Evolutionary conservation across 1,140 invertebrate genomes (phyloP).

Genomic region (Danaus melanippus): DNA sequence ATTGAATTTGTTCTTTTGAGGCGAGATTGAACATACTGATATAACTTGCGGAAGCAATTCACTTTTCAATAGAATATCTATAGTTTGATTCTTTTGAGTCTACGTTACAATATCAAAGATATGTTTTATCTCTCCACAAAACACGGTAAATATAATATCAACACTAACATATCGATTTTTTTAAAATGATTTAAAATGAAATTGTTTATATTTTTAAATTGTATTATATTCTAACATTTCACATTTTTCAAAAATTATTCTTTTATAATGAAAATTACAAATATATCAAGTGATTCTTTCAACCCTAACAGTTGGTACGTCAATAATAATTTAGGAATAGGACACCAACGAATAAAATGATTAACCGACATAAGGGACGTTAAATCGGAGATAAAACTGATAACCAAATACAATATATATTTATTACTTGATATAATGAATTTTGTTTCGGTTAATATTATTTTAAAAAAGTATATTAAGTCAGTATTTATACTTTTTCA

Average conservation of each 20-base stretch:
- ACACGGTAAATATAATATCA: too few species aligned
- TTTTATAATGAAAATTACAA: too few species aligned
- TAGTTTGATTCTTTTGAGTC: conserved; percentile 27
- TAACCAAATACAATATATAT: background rate
- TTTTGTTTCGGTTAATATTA: too few species aligned
- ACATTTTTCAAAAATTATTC: too few species aligned
- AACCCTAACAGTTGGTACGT: conserved; percentile 50
- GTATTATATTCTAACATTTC: too few species aligned
- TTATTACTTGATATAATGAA: conserved; percentile 10
- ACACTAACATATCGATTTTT: too few species aligned
- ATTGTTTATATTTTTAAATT: too few species aligned
- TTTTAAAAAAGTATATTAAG: too few species aligned
- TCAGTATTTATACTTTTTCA: too few species aligned
- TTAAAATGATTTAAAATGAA: too few species aligned
- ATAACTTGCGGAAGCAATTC: conserved; percentile 46
- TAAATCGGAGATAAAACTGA: conserved; percentile 3
- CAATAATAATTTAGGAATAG: conserved; percentile 58
- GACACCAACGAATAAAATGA: conserved; percentile 64
- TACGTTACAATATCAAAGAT: conserved; percentile 4
- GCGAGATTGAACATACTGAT: conserved; percentile 34
- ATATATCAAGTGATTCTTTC: too few species aligned
- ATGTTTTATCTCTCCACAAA: too few species aligned
- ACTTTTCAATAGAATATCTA: conserved; percentile 30
- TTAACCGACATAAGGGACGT: conserved; percentile 37
- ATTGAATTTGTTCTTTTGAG: conserved; percentile 63